A percentile compares a stretch with the other conserved stretches of the same genome.
Conservation (phyloP, 2,888 invertebrate genomes). For the Villa cingulata region DNA sequence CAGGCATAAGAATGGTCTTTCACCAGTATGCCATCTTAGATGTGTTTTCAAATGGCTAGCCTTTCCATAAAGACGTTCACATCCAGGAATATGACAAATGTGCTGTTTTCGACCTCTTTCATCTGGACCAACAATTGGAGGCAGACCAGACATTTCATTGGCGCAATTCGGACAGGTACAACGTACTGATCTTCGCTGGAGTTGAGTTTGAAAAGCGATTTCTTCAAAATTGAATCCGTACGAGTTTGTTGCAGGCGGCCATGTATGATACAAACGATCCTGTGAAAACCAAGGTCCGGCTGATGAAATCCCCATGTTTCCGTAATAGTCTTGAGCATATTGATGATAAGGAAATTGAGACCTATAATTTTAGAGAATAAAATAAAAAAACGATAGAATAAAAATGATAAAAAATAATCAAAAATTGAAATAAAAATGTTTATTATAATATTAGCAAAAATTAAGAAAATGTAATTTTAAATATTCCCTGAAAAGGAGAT, state of each 20-base stretch:
- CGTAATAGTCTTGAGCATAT: slow-evolving; percentile 33
- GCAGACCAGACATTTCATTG: slow-evolving; percentile 63
- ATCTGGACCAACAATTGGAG: slow-evolving; percentile 57
- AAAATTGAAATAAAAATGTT: too few species aligned
- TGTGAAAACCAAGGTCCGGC: slow-evolving; percentile 29
- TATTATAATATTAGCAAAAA: too few species aligned
- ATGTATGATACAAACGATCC: slow-evolving; percentile 27
- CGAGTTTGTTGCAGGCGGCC: slow-evolving; percentile 25
- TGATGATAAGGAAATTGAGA: slow-evolving; percentile 34
- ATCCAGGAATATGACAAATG: slow-evolving; percentile 76
- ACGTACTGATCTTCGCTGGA: slow-evolving; percentile 58
- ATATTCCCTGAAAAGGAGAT: too few species aligned
- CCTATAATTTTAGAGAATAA: slow-evolving; percentile 17
- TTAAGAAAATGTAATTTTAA: too few species aligned
- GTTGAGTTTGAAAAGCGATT: slow-evolving; percentile 37
- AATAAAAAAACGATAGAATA: neutral
- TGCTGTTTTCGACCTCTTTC: slow-evolving; percentile 66
- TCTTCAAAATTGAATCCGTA: slow-evolving; percentile 28
- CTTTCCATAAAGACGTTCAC: slow-evolving; percentile 80
- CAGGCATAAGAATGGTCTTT: slow-evolving; percentile 76
- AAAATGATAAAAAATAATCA: neutral
- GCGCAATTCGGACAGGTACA: slow-evolving; percentile 72
- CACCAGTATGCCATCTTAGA: slow-evolving; percentile 85
- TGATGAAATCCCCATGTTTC: slow-evolving; percentile 30
- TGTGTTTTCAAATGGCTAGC: slow-evolving; percentile 90